Percentiles rank a stretch among this genome's conserved stretches.
phyloP scores from a whole-genome alignment of 2,797 vertebrate genomes.

The Chrysocyon brachyurus region DNA sequence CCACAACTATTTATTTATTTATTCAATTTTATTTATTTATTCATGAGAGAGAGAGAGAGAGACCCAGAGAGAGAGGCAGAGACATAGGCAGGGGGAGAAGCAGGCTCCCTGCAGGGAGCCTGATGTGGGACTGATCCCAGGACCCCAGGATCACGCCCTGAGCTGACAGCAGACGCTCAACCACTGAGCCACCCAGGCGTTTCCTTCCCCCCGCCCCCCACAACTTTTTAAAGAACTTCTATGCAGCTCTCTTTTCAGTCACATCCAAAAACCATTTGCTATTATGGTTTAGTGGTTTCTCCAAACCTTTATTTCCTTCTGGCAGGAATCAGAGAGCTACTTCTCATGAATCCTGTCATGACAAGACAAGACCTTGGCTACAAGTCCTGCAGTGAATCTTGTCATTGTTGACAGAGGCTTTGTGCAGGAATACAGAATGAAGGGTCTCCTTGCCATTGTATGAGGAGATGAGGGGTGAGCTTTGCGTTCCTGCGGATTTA shows the following conservation, averaged over 20 bases:
- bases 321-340: background rate
- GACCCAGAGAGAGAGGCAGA: too few relatives aligned
- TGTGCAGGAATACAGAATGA: background rate
- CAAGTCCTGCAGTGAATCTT: background rate
- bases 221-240: slow-evolving; percentile 4
- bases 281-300: background rate
- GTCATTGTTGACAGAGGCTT: background rate
- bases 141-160: too few relatives aligned
- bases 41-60: too few relatives aligned
- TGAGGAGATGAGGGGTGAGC: background rate
- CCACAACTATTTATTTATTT: background rate
- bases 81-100: too few relatives aligned
- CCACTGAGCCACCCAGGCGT: too few relatives aligned
- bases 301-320: background rate
- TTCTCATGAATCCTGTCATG: background rate
- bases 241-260: background rate
- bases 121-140: too few relatives aligned
- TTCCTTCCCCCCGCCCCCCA: background rate
- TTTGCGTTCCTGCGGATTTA: background rate
- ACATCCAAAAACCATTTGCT: slow-evolving; percentile 18
- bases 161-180: too few relatives aligned
- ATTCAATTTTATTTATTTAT: too few relatives aligned
- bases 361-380: background rate
- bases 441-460: background rate
- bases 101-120: too few relatives aligned